These are phyloP conservation scores for Leguminivora glycinivorella DNA, from an alignment of 1,140 invertebrate species.

Conservation along the genomic window DNA sequence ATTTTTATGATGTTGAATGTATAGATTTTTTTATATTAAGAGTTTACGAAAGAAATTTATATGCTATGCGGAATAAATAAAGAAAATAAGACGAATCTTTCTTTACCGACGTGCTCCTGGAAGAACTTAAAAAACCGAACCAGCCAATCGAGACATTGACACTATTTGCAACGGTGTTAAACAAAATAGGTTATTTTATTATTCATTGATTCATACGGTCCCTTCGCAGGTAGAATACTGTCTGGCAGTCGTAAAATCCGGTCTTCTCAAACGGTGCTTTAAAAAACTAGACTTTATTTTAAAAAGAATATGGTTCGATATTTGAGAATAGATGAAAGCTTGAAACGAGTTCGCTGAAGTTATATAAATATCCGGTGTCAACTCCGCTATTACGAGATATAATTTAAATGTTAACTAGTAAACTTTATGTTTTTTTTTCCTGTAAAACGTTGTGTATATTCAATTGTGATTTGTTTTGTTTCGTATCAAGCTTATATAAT, in stretches of 20 bases:
- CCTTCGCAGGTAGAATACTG: slow-evolving; percentile 21
- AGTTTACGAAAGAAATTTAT: too few relatives aligned
- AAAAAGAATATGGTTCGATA: background rate
- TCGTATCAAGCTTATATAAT: background rate
- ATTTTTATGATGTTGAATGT: too few relatives aligned
- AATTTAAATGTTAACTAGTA: slow-evolving; percentile 25
- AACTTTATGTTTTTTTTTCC: slow-evolving; percentile 13
- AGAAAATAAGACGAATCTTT: too few relatives aligned
- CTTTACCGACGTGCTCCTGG: too few relatives aligned
- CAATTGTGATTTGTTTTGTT: background rate
- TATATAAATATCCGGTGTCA: slow-evolving; percentile 1
- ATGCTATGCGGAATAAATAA: too few relatives aligned
- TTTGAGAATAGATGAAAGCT: background rate
- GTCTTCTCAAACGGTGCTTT: background rate
- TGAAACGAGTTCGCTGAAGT: background rate
- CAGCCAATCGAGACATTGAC: background rate
- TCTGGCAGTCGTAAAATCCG: background rate
- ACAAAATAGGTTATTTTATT: slow-evolving; percentile 28
- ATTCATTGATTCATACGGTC: slow-evolving; percentile 27
- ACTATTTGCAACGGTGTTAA: slow-evolving; percentile 22
- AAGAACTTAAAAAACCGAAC: background rate
- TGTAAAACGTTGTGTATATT: background rate
- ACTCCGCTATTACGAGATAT: slow-evolving; percentile 21
- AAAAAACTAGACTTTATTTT: background rate
- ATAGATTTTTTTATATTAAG: too few relatives aligned